Percentiles rank a stretch among this genome's conserved stretches.
Evolutionary conservation across 2,888 invertebrate genomes (phyloP).

Genomic region (Tribolium freemani): DNA sequence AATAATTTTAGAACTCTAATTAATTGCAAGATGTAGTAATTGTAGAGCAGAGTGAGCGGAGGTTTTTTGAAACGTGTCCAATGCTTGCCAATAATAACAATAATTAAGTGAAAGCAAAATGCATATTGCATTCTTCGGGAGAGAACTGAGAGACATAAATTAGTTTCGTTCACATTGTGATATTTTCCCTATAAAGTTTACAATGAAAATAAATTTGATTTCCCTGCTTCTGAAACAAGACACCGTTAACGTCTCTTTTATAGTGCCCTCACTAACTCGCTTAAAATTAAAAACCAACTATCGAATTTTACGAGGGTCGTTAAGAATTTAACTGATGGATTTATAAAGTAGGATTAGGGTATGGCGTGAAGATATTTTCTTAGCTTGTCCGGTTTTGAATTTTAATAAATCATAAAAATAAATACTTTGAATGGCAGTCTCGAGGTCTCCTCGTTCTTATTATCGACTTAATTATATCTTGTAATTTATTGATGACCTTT

Average conservation of each 20-base stretch:
- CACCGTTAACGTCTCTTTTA: constrained; percentile 13
- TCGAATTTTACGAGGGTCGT: constrained; percentile 18
- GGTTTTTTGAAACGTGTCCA: no score
- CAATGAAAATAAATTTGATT: neutral
- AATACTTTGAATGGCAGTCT: constrained; percentile 13
- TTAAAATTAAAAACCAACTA: constrained; percentile 25
- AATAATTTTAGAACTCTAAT: no score
- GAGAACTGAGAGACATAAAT: no score
- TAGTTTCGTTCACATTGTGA: no score
- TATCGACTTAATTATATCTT: constrained; percentile 32
- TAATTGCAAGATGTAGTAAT: no score
- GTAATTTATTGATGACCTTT: constrained; percentile 32
- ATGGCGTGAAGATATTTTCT: neutral
- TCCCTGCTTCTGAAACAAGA: constrained; percentile 8
- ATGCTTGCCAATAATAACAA: no score
- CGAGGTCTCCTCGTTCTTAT: neutral
- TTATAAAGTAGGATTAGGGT: constrained; percentile 8
- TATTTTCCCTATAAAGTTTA: neutral
- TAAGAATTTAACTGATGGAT: constrained; percentile 10
- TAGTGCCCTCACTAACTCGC: neutral
- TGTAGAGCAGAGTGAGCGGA: no score
- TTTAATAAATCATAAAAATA: neutral
- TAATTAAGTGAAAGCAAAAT: no score
- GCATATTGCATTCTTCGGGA: no score
- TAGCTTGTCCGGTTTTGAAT: neutral